Percentiles rank a stretch among this genome's conserved stretches.
phyloP scores from a whole-genome alignment of 2,797 vertebrate species.

The Sebastes glaucus region DNA sequence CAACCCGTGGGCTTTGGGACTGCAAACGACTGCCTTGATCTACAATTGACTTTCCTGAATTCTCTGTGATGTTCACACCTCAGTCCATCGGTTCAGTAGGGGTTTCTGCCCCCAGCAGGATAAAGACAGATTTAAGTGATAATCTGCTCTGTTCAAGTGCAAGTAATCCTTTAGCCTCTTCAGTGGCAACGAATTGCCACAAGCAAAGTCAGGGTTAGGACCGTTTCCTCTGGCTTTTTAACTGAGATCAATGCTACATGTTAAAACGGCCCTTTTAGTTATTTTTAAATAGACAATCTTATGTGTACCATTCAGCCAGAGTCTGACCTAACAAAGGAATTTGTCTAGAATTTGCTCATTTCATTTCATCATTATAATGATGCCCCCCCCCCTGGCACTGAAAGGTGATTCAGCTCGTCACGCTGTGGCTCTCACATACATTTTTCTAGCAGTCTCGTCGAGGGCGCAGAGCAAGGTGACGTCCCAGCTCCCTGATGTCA shows the following conservation, averaged over 20 bases:
- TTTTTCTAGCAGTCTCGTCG: conserved; percentile 81
- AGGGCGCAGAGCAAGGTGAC: conserved; percentile 84
- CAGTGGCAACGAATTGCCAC: neutral
- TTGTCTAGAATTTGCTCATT: conserved; percentile 1
- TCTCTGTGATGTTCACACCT: conserved; percentile 5
- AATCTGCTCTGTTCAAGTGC: conserved; percentile 20
- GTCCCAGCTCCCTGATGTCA: conserved; percentile 90
- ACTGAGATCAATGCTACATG: neutral
- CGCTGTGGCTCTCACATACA: conserved; percentile 75
- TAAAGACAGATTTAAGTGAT: conserved; percentile 51
- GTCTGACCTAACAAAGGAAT: neutral
- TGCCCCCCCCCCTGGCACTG: neutral
- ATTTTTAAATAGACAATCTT: conserved; percentile 1
- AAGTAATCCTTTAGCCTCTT: conserved; percentile 26
- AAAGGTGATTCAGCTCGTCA: conserved; percentile 7
- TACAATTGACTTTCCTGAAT: conserved; percentile 7
- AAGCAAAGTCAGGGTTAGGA: conserved; percentile 16
- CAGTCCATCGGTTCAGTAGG: conserved; percentile 12
- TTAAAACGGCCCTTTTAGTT: conserved; percentile 17
- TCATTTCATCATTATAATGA: conserved; percentile 24
- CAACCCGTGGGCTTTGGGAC: neutral
- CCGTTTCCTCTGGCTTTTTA: conserved; percentile 6
- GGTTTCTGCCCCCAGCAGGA: conserved; percentile 25
- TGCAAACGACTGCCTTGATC: conserved; percentile 21
- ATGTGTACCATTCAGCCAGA: neutral